Conservation (phyloP, 2,797 vertebrate species). For the Anabas testudineus region DNA sequence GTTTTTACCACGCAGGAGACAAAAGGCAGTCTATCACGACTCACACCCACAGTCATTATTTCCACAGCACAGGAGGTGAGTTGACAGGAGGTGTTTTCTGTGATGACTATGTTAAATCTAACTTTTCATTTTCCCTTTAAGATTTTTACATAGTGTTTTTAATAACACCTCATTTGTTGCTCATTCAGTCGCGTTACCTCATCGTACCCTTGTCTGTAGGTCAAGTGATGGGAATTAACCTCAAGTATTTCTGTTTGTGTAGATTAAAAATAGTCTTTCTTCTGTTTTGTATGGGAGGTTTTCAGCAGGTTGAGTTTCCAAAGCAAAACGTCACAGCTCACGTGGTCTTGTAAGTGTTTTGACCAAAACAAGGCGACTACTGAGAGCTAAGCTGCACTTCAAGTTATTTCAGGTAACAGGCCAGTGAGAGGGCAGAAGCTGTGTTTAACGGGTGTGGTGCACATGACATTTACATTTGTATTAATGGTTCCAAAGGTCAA, state of each 20-base stretch:
- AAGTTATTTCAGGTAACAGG: neutral
- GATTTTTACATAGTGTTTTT: neutral
- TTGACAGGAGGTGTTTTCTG: neutral
- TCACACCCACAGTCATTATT: neutral
- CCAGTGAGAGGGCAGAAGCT: neutral
- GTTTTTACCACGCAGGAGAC: neutral
- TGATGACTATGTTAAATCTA: neutral
- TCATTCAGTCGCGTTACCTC: neutral
- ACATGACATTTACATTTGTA: conserved; percentile 5
- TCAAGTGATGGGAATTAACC: neutral
- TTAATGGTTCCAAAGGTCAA: conserved; percentile 43
- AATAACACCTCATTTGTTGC: neutral
- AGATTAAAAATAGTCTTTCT: neutral
- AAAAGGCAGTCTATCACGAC: neutral
- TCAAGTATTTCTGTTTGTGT: neutral
- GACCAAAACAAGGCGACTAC: conserved; percentile 20
- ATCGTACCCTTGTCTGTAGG: neutral
- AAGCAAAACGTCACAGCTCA: conserved; percentile 15
- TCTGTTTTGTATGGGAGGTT: neutral
- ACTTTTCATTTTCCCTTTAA: neutral
- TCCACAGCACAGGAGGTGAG: neutral
- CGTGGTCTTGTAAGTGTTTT: neutral
- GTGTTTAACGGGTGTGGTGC: neutral
- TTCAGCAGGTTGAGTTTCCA: conserved; percentile 22
- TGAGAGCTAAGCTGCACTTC: neutral